Base-by-base conservation (phyloP, 2,888 invertebrate genomes). In the Junonia oenone region DNA sequence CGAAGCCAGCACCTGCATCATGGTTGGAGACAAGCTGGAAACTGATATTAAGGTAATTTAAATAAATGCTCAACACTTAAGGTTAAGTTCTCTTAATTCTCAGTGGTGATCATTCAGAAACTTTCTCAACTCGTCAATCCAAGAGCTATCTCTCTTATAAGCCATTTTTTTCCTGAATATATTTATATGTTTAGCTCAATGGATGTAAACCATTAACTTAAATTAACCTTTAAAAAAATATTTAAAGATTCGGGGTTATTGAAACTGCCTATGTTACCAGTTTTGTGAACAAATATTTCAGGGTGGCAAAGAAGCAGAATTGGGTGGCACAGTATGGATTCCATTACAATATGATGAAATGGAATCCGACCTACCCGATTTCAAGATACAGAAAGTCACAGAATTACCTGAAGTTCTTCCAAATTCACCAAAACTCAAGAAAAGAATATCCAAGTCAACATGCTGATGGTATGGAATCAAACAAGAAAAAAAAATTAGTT, bases 21-120 rank as follows among this genome's bases (percentile, higher is more conserved):
- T 97, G 96, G 94, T 96, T 71, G 97, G 97, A 45, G 97, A 97
- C 77, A 96, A 96, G 76, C 83, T 97, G 65, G 96, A 96, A 79
- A 96, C 96, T 33, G 97, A 97, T 81, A 96, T 97, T 69, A 92
- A 94, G 84, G 93, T 93, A 68, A 45, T 29, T 29, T 11, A 11
- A 11, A n/a, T n/a, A n/a, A n/a, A n/a, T n/a, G n/a, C n/a, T n/a
- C n/a, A n/a, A n/a, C n/a, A n/a, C n/a, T n/a, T n/a, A n/a, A n/a
- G n/a, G n/a, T n/a, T n/a, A n/a, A n/a, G n/a, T n/a, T n/a, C n/a
- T n/a, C n/a, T n/a, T n/a, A n/a, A n/a, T n/a, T n/a, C n/a, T n/a
- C n/a, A n/a, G n/a, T n/a, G n/a, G n/a, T n/a, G n/a, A n/a, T n/a
- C n/a, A n/a, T n/a, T n/a, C n/a, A n/a, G n/a, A n/a, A n/a, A n/a